Conservation (phyloP, 92 coral and sea anemone genomes). For the Plumapathes pennacea region DNA sequence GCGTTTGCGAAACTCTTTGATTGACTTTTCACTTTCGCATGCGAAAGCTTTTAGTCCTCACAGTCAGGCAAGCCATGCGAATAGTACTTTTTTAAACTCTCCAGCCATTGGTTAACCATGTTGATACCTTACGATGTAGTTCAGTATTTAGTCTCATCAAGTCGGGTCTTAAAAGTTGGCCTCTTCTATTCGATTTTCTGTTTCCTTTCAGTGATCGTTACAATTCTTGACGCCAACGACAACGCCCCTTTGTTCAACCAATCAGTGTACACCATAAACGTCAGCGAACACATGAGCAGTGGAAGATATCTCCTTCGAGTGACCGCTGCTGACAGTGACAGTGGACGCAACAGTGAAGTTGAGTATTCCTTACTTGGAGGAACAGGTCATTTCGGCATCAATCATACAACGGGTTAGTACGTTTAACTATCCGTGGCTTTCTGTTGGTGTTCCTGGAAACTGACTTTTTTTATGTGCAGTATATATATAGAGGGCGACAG, state of each 20-base stretch:
- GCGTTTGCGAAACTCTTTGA: no score
- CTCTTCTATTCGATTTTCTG: neutral
- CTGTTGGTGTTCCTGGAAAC: neutral
- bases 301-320: slow-evolving; percentile 33
- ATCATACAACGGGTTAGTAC: slow-evolving; percentile 41
- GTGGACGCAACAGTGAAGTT: slow-evolving; percentile 32
- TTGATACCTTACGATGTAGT: no score
- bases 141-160: no score
- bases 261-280: neutral
- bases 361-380: slow-evolving; percentile 45
- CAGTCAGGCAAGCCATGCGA: no score
- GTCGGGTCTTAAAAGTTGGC: no score
- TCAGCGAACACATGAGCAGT: slow-evolving; percentile 27
- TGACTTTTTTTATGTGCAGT: no score
- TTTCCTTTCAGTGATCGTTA: slow-evolving; percentile 11
- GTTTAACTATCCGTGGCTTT: neutral
- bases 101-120: no score
- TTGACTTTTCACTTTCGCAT: no score
- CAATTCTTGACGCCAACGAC: slow-evolving; percentile 41
- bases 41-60: no score
- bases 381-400: slow-evolving; percentile 12
- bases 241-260: slow-evolving; percentile 48
- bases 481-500: no score
- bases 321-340: slow-evolving; percentile 46
- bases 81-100: no score